phyloP scores from a whole-genome alignment of 2,797 vertebrate species.

The Esox lucius region DNA sequence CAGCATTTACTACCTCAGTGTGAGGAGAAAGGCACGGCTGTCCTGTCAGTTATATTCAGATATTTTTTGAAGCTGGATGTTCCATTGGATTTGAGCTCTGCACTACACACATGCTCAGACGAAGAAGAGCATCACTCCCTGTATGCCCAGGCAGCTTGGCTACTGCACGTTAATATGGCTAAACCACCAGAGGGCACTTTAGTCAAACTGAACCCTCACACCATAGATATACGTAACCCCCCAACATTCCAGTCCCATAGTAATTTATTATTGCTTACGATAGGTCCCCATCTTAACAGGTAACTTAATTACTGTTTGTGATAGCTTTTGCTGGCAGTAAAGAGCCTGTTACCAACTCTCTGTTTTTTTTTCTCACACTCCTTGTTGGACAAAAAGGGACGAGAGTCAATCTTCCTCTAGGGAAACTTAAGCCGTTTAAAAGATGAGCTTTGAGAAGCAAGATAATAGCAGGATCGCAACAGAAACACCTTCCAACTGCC shows the following conservation, averaged over 20 bases:
- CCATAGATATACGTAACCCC: background rate
- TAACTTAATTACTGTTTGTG: slow-evolving; percentile 45
- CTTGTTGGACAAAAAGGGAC: background rate
- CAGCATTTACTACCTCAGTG: background rate
- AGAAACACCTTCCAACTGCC: background rate
- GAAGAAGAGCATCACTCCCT: background rate
- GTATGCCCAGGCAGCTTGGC: background rate
- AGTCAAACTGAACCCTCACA: slow-evolving; percentile 46
- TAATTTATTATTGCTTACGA: slow-evolving; percentile 38
- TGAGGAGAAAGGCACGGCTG: background rate
- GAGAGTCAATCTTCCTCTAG: slow-evolving; percentile 17
- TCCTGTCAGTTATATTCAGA: background rate
- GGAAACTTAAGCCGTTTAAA: slow-evolving; percentile 29
- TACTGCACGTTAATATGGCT: slow-evolving; percentile 8
- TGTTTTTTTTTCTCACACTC: background rate
- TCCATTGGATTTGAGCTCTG: slow-evolving; percentile 8
- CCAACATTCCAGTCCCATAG: background rate
- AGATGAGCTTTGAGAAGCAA: slow-evolving; percentile 22
- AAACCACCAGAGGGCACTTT: slow-evolving; percentile 54
- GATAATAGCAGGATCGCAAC: slow-evolving; percentile 34
- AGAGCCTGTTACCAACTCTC: slow-evolving; percentile 11
- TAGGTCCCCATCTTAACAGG: slow-evolving; percentile 40
- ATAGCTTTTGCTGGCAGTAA: slow-evolving; percentile 33
- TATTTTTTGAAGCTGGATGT: slow-evolving; percentile 1
- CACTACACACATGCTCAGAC: slow-evolving; percentile 1